Evolutionary conservation across 2,888 invertebrate genomes (phyloP).

Genomic region (Philhelius pedissequus): DNA sequence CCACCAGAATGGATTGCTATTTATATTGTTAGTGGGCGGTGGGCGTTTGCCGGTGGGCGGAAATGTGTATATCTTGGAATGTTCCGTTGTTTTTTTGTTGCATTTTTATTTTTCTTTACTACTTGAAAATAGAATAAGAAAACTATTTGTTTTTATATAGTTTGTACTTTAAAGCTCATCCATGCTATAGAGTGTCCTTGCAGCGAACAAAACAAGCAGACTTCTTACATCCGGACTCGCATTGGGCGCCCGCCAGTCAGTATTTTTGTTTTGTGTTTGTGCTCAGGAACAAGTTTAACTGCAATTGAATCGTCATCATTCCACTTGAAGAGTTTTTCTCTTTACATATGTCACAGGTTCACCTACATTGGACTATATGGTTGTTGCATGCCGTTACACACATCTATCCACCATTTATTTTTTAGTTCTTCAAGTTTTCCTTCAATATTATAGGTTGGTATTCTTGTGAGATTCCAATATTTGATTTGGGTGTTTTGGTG

Average conservation of each 20-base stretch:
- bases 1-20: background rate
- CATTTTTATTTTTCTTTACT: background rate
- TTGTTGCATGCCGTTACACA: background rate
- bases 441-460: conserved; percentile 37
- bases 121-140: conserved; percentile 20
- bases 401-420: conserved; percentile 7
- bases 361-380: background rate
- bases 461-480: conserved; percentile 42
- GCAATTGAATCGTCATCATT: conserved; percentile 67
- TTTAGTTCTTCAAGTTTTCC: conserved; percentile 29
- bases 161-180: conserved; percentile 57
- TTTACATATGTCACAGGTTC: conserved; percentile 17
- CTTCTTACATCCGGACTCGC: background rate
- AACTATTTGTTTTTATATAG: conserved; percentile 20
- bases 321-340: conserved; percentile 53
- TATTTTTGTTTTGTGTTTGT: conserved; percentile 3
- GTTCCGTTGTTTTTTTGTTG: background rate
- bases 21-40: background rate
- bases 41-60: too few relatives aligned
- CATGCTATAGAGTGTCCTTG: conserved; percentile 20
- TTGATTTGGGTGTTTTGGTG: conserved; percentile 51
- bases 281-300: conserved; percentile 59
- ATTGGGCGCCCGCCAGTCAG: conserved; percentile 10
- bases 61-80: conserved; percentile 34
- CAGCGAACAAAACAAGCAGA: conserved; percentile 1